Evolutionary conservation across 2,797 vertebrate species (phyloP), one percentile per base, ranked within the genome.

Genomic region (Cuculus canorus): DNA sequence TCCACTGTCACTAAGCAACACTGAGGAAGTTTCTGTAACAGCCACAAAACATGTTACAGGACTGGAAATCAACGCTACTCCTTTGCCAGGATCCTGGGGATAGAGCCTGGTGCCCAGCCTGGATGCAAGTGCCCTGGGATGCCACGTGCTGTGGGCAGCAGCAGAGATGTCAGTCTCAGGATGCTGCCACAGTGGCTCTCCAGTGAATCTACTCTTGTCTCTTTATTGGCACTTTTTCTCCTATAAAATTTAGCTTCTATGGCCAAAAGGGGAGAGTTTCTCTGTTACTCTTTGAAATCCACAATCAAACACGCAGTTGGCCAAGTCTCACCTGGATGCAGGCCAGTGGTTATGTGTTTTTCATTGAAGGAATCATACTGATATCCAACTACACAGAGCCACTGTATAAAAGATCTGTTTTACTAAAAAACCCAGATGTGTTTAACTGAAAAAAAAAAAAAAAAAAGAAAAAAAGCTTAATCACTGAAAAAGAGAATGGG

Each of bases 391-490:
- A 94, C 73, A 72, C 41, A 61, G 35, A 95, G 85, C 80, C 92
- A 77, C 83, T 85, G 70, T 4, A 37, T n/a, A 50, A 87, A 85
- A 94, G 71, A 66, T 82, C 83, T 93, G 79, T 60, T 95, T 70
- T 23, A 68, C 78, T 82, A n/a, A 86, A 94, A 88, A 86, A 48
- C 28, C 80, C 92, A 95, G 80, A 94, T 79, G 92, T 72, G 83
- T 77, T 82, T 53, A 69, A 82, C 77, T 52, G 13, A 45, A 56
- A 65, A 61, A 21, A 14, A 43, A 14, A 45, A 56, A 65, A 61
- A 21, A 14, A 43, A 14, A 12, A 17, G n/a, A 13, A 39, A 22
- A 33, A 28, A 32, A 16, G 6, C 61, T 77, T 69, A 71, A 78
- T 83, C 86, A 61, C 72, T 86, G 72, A 78, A 82, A 89, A 92